Base-by-base conservation (phyloP, 2,113 vertebrate species). In the Sterna hirundo region DNA sequence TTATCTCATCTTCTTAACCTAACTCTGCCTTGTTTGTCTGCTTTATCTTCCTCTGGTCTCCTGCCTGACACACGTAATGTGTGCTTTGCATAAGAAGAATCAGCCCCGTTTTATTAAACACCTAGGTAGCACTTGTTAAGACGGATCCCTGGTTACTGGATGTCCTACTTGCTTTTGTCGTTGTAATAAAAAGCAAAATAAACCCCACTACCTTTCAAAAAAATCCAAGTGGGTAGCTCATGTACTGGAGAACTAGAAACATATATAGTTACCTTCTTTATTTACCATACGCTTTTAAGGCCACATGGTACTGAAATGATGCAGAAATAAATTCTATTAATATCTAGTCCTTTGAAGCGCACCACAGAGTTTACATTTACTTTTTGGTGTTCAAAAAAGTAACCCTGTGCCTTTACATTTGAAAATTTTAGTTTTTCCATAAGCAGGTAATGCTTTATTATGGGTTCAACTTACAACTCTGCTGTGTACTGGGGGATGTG, bases 401-500 rank as follows among this genome's bases (percentile, higher is more conserved):
- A 78, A 78, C 68, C 18, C 29, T 47, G n/a, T 46, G 22, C 27
- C 23, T 84, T 94, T 78, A 27, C 36, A 69, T 83, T 75, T 80
- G 44, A 86, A 47, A 83, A 38, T 36, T 77, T n/a, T 34, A 27
- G 4, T 46, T 83, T 86, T 84, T 77, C 23, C 18, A 27, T 26
- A 85, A 55, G 23, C 23, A 83, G 83, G 36, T 21, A 81, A 66
- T 25, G 29, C 14, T 65, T 68, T 68, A 36, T 40, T 66, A 70
- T 7, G 6, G 36, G 40, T 76, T 78, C 92, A 76, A 99, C 99
- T 99, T 98, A 99, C 99, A 99, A 97, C 92, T 99, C 99, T 32
- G 99, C 99, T 4, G 99, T 99, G 97, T 99, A 99, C 93, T 99
- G 99, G 18, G 99, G 99, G 81, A 99, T 98, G 94, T 99, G 99